Conservation (phyloP, 2,888 invertebrate genomes). For the Busseola fusca region DNA sequence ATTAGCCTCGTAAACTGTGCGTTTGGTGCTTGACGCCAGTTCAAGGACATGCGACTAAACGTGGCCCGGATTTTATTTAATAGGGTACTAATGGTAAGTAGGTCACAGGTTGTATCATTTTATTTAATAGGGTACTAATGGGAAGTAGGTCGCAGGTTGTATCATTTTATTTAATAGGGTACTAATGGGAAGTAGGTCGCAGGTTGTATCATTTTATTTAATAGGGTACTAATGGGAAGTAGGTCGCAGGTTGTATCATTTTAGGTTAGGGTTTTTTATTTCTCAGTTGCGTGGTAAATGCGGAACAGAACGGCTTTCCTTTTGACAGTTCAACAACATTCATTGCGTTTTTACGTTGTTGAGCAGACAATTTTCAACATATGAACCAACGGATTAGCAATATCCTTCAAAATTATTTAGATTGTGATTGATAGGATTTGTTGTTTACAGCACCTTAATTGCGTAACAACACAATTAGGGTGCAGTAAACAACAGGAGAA, state of each 20-base stretch:
- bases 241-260: slow-evolving; percentile 5
- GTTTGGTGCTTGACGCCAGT: slow-evolving; percentile 26
- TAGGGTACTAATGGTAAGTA: not conserved
- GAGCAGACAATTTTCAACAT: not conserved
- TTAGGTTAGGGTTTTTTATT: not conserved
- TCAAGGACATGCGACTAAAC: slow-evolving; percentile 38
- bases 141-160: no score
- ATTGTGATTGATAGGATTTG: not conserved
- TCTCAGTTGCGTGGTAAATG: not conserved
- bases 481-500: not conserved
- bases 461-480: not conserved
- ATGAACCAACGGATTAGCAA: not conserved
- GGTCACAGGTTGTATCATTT: no score
- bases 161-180: slow-evolving; percentile 13
- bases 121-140: slow-evolving; percentile 5
- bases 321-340: not conserved
- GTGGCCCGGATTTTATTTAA: slow-evolving; percentile 10
- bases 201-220: not conserved
- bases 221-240: slow-evolving; percentile 1
- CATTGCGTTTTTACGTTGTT: not conserved
- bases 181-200: slow-evolving; percentile 5
- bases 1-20: slow-evolving; percentile 43
- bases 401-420: not conserved
- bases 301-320: not conserved
- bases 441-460: no score